Evolutionary conservation across 2,888 invertebrate species (phyloP).

Genomic region (Prosapia bicincta): DNA sequence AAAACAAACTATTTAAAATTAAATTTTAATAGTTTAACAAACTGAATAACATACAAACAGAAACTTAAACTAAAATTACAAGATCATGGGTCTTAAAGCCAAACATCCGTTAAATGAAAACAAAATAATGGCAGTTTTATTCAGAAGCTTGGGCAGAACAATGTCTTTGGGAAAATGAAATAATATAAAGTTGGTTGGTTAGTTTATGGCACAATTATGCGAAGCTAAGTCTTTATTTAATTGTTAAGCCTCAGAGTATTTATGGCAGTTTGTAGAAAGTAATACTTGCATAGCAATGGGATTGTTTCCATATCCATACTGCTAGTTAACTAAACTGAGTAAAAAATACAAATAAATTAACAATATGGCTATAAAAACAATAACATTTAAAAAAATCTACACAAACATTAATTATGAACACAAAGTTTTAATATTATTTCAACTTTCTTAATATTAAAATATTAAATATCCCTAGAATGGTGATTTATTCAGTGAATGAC

Average conservation of each 20-base stretch:
- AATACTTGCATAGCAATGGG: neutral
- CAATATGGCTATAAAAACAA: slow-evolving; percentile 26
- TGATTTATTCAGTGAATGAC: neutral
- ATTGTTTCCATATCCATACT: neutral
- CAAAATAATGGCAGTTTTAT: neutral
- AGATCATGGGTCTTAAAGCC: slow-evolving; percentile 2
- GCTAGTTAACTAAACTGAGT: neutral
- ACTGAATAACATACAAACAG: neutral
- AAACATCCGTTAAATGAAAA: neutral
- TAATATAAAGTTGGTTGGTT: neutral
- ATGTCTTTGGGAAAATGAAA: neutral
- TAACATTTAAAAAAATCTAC: slow-evolving; percentile 17
- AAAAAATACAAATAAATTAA: slow-evolving; percentile 24
- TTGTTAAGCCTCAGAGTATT: neutral
- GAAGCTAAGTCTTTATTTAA: neutral
- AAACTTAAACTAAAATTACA: neutral
- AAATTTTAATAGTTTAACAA: neutral
- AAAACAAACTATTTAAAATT: neutral
- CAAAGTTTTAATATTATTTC: slow-evolving; percentile 13
- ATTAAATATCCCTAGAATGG: neutral
- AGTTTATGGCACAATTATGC: neutral
- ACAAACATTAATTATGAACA: slow-evolving; percentile 21
- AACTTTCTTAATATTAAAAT: neutral
- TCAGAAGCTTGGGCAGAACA: neutral
- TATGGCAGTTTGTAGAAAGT: neutral